Conservation (phyloP, 53 echinoderm and acorn worm species). For the Pentamera pediparva region DNA sequence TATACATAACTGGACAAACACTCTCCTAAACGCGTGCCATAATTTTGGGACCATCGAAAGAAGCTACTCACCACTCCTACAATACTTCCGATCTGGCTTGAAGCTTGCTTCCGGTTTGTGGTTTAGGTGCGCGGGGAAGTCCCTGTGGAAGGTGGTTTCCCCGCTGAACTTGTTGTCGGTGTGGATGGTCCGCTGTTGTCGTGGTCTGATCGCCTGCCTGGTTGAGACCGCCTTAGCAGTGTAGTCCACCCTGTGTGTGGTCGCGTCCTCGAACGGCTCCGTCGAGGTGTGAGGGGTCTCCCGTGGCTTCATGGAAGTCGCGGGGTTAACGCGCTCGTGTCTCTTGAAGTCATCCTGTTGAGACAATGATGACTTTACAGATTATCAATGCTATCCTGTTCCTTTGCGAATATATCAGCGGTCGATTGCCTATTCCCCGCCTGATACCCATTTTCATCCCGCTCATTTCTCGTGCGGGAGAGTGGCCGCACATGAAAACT, state of each 20-base stretch:
- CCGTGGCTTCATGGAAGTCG: slow-evolving; percentile 60
- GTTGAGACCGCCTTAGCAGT: slow-evolving; percentile 44
- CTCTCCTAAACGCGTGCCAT: no score
- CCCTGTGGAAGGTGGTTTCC: slow-evolving; percentile 70
- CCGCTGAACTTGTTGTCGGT: slow-evolving; percentile 39
- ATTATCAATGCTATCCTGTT: no score
- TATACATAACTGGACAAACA: no score
- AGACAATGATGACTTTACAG: not conserved
- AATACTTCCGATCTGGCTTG: slow-evolving; percentile 74
- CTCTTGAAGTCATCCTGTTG: slow-evolving; percentile 75
- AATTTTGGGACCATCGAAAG: not conserved
- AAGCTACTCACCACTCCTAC: slow-evolving; percentile 47
- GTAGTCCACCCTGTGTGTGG: slow-evolving; percentile 77
- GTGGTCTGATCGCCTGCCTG: not conserved
- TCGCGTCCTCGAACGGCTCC: slow-evolving; percentile 57
- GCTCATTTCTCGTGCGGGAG: no score
- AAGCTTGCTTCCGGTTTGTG: slow-evolving; percentile 57
- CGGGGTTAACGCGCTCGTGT: slow-evolving; percentile 68
- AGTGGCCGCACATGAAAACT: no score
- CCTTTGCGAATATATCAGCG: no score
- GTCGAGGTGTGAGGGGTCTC: slow-evolving; percentile 49
- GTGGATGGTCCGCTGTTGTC: not conserved
- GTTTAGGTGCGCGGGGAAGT: slow-evolving; percentile 62
- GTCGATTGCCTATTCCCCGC: no score
- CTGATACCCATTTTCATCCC: no score